phyloP scores from a whole-genome alignment of 2,888 invertebrate genomes.

The Bombylius major region DNA sequence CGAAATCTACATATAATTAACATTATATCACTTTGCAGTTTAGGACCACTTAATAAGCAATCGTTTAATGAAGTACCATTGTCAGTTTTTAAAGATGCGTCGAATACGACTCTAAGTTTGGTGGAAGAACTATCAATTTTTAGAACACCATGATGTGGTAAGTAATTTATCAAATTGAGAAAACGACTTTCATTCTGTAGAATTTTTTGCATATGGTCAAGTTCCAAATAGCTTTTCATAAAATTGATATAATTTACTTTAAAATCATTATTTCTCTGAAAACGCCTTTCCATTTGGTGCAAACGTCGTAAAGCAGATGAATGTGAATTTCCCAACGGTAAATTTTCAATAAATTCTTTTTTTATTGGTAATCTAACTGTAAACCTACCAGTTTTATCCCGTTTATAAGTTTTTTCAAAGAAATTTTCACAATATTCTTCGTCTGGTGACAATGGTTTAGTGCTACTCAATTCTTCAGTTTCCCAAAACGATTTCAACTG shows the following conservation, averaged over 20 bases:
- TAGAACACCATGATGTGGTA: constrained; percentile 4
- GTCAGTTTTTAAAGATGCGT: neutral
- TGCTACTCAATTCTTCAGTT: neutral
- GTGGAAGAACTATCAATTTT: constrained; percentile 1
- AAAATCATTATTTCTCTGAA: neutral
- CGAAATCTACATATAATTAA: neutral
- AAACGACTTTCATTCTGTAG: neutral
- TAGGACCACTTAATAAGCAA: neutral
- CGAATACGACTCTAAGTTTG: constrained; percentile 4
- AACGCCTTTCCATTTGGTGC: neutral
- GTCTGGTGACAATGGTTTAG: neutral
- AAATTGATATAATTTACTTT: too few relatives aligned
- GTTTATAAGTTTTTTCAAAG: neutral
- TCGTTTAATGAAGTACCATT: constrained; percentile 3
- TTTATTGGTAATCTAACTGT: neutral
- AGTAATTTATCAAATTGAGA: neutral
- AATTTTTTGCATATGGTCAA: neutral
- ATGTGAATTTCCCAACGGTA: neutral
- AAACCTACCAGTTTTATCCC: neutral
- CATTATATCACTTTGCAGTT: neutral
- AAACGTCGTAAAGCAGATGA: neutral
- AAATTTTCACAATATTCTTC: neutral
- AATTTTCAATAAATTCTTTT: neutral
- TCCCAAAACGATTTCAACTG: neutral
- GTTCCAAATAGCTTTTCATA: neutral